A percentile compares a stretch with the other conserved stretches of the same genome.
Conservation (phyloP, 2,888 invertebrate species). For the Carpatolechia fugitivella region DNA sequence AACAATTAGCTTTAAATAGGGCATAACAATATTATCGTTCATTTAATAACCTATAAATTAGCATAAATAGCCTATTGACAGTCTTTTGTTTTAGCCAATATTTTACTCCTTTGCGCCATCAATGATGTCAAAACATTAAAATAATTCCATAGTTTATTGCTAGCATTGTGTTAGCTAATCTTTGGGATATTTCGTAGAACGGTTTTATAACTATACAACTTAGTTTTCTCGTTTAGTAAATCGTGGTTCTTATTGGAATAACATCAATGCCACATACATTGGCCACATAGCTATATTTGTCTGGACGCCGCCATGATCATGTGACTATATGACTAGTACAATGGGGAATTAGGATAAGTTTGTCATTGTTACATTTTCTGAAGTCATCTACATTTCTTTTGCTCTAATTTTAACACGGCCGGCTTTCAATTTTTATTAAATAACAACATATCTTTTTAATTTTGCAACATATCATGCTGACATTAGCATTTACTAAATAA, state of each 20-base stretch:
- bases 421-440: too few relatives aligned
- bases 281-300: not conserved
- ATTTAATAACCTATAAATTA: conserved; percentile 18
- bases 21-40: not conserved
- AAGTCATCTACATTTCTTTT: too few relatives aligned
- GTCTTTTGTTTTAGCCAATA: conserved; percentile 15
- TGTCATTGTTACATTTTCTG: too few relatives aligned
- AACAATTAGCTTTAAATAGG: not conserved
- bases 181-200: not conserved
- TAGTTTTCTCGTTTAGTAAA: not conserved
- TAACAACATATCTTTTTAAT: too few relatives aligned
- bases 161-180: conserved; percentile 2
- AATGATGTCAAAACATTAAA: conserved; percentile 17
- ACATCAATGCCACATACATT: too few relatives aligned
- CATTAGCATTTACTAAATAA: too few relatives aligned
- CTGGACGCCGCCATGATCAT: not conserved
- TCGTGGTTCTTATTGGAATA: not conserved
- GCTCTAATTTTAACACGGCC: too few relatives aligned
- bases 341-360: too few relatives aligned
- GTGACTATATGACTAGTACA: not conserved
- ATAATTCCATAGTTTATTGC: conserved; percentile 12
- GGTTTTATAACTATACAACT: not conserved
- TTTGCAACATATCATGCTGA: too few relatives aligned
- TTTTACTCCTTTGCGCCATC: conserved; percentile 10
- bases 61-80: conserved; percentile 15